A percentile compares a stretch with the other conserved stretches of the same genome.
These are phyloP conservation scores for Emesis furor DNA, from an alignment of 2,888 invertebrate species.

Conservation along the genomic window DNA sequence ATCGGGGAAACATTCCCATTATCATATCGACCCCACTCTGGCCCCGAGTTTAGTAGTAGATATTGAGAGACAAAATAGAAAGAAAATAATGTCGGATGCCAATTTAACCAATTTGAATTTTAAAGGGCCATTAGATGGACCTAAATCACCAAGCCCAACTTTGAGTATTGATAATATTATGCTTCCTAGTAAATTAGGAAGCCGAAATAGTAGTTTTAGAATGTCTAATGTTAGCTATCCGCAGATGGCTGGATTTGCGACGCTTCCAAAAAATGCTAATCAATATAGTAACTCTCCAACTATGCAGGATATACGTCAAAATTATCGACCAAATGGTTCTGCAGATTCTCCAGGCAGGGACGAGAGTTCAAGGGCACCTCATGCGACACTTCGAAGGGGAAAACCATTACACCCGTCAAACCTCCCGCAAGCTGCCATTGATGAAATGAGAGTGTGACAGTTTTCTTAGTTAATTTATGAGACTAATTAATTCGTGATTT, in stretches of 20 bases:
- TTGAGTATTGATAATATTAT: constrained; percentile 91
- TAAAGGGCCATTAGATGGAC: constrained; percentile 91
- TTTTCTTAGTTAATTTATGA: constrained; percentile 80
- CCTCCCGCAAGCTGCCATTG: constrained; percentile 96
- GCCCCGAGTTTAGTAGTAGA: constrained; percentile 96
- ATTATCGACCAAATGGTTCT: constrained; percentile 92
- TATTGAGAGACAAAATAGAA: constrained; percentile 93
- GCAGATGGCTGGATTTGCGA: constrained; percentile 90
- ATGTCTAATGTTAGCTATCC: constrained; percentile 88
- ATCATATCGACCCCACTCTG: constrained; percentile 95
- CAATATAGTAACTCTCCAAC: constrained; percentile 90
- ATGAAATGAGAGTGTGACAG: constrained; percentile 98
- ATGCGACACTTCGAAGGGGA: constrained; percentile 87
- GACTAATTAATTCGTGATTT: constrained; percentile 79
- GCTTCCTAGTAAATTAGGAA: constrained; percentile 90
- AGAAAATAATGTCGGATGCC: constrained; percentile 90
- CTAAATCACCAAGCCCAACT: constrained; percentile 93
- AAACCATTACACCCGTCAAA: constrained; percentile 91
- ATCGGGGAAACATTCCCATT: constrained; percentile 95
- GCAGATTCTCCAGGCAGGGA: constrained; percentile 85
- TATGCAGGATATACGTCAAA: constrained; percentile 91
- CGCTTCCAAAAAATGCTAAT: constrained; percentile 92
- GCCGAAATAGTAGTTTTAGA: constrained; percentile 88
- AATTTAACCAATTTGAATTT: constrained; percentile 91
- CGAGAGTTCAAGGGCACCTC: constrained; percentile 81